Evolutionary conservation across 1,140 invertebrate species (phyloP).

Genomic region (Drosophila ambigua): DNA sequence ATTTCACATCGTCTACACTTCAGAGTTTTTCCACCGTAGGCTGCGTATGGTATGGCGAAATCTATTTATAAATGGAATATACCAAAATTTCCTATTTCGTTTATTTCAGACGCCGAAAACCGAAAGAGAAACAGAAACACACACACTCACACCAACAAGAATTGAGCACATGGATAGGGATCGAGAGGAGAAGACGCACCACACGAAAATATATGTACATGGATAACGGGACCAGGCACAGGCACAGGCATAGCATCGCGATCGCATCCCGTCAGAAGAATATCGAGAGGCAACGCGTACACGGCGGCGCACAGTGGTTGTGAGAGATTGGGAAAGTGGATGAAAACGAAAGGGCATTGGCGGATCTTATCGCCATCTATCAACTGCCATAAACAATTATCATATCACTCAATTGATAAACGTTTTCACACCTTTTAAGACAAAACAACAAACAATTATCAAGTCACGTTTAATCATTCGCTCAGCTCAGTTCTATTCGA

Average conservation of each 20-base stretch:
- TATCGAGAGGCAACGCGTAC: conserved; percentile 63
- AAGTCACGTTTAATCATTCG: conserved; percentile 22
- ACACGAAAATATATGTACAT: conserved; percentile 58
- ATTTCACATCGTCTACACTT: conserved; percentile 20
- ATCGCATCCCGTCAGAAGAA: conserved; percentile 54
- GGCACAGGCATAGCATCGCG: neutral
- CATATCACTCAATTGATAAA: conserved; percentile 28
- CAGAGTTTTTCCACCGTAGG: conserved; percentile 59
- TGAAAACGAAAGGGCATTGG: no score
- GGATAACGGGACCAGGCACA: conserved; percentile 47
- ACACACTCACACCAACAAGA: conserved; percentile 34
- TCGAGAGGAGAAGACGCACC: conserved; percentile 46
- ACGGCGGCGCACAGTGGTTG: conserved; percentile 61
- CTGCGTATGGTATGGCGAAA: conserved; percentile 79
- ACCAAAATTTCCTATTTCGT: conserved; percentile 82
- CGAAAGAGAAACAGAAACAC: conserved; percentile 18
- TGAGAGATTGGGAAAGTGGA: neutral
- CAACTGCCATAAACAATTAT: conserved; percentile 43
- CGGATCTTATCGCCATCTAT: no score
- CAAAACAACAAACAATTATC: conserved; percentile 18
- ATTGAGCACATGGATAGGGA: no score
- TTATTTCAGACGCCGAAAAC: conserved; percentile 68
- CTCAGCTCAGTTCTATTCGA: neutral
- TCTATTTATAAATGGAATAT: conserved; percentile 79
- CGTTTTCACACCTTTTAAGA: conserved; percentile 25